Evolutionary conservation across 2,113 vertebrate species (phyloP), one percentile per base, ranked within the genome.

Genomic region (Heliornis fulica): DNA sequence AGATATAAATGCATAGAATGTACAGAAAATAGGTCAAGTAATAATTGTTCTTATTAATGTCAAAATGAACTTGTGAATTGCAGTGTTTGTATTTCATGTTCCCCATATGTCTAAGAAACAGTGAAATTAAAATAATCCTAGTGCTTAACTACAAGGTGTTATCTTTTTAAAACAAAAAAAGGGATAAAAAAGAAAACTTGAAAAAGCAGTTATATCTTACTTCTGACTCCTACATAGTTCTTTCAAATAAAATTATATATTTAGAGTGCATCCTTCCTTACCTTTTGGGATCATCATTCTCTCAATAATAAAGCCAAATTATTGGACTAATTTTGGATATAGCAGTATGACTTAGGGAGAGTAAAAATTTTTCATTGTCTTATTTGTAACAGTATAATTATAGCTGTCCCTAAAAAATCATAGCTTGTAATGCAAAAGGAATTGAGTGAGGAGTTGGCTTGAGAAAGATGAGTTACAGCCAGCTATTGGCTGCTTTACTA

Each of bases 81-180:
- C 65, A 48, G 38, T 56, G 43, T 95, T 84, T 93, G 48, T 50
- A 84, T 97, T 92, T 64, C 80, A 41, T 54, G 31, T 74, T 83
- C 48, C 86, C 41, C 12, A 15, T 70, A 4, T 66, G 41, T 60
- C 91, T 91, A 64, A 57, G 36, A 94, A 95, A 45, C 8, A 64
- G 26, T 43, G 48, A 71, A 91, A 89, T 96, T 95, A 80, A 87
- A 78, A 69, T 94, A 93, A 96, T 83, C 72, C 72, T 43, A 59
- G 31, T 77, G 17, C 50, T 96, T 92, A 89, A 83, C 38, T 77
- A 20, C 9, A 45, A 29, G 28, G 18, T 74, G 5, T 59, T 61
- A 10, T 60, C 85, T 93, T 86, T 80, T 0, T 3, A 53, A 89
- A 85, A 56, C 3, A 8, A 40, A 88, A 84, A 89, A 92, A 92